phyloP scores from a whole-genome alignment of 2,888 invertebrate species.

The Deilephila porcellus region DNA sequence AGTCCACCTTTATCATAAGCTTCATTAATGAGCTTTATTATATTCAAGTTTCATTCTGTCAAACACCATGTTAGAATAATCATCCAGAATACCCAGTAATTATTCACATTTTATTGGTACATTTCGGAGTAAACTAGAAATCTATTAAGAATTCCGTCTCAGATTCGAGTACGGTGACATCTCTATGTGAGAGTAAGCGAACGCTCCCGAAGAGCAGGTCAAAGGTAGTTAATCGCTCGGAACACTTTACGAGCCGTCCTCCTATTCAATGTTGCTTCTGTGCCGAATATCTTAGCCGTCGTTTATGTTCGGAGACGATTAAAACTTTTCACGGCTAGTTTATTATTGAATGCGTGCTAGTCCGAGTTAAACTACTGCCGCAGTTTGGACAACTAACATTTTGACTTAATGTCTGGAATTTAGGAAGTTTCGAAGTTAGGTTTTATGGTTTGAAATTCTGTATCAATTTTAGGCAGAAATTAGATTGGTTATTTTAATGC shows the following conservation, averaged over 20 bases:
- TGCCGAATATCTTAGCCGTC: constrained; percentile 22
- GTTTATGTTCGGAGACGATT: constrained; percentile 12
- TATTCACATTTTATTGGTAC: no score
- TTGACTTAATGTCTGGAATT: neutral
- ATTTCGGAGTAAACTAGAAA: neutral
- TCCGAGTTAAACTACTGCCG: neutral
- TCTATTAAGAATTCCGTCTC: neutral
- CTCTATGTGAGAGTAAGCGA: constrained; percentile 45
- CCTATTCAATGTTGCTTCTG: constrained; percentile 31
- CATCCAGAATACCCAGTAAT: no score
- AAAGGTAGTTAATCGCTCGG: constrained; percentile 68
- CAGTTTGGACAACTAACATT: neutral
- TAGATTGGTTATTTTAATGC: no score
- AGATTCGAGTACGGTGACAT: constrained; percentile 13
- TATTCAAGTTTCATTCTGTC: no score
- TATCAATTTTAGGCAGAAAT: neutral
- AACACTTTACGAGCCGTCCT: constrained; percentile 65
- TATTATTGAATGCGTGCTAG: constrained; percentile 1
- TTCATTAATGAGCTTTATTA: no score
- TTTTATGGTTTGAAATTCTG: neutral
- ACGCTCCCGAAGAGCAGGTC: constrained; percentile 55
- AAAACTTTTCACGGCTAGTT: constrained; percentile 20
- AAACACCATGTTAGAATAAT: no score
- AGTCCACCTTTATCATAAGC: no score
- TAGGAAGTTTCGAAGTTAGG: neutral